phyloP scores from a whole-genome alignment of 2,113 vertebrate genomes.

The Argyrosomus japonicus region DNA sequence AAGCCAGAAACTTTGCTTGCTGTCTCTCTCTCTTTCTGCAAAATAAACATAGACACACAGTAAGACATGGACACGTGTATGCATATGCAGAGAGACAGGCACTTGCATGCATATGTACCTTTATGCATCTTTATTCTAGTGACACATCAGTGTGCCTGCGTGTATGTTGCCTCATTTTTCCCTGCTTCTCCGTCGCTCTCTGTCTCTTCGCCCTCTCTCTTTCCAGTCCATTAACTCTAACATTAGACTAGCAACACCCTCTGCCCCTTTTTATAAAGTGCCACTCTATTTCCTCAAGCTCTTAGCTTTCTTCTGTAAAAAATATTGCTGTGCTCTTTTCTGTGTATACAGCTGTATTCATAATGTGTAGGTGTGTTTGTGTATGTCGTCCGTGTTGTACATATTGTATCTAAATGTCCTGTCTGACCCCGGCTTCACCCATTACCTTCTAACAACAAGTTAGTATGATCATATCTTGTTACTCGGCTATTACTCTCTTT shows the following conservation, averaged over 20 bases:
- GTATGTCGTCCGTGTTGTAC: not conserved
- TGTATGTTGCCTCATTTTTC: slow-evolving; percentile 38
- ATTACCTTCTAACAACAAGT: not conserved
- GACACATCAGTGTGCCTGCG: slow-evolving; percentile 24
- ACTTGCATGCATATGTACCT: not conserved
- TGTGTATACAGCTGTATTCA: not conserved
- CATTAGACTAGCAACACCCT: slow-evolving; percentile 57
- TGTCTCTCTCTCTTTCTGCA: not conserved
- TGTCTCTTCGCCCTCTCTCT: slow-evolving; percentile 15
- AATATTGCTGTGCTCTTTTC: not conserved
- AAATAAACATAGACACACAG: not conserved
- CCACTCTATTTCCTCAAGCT: not conserved
- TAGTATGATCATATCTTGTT: not conserved
- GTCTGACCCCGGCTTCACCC: not conserved
- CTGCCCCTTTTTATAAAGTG: slow-evolving; percentile 55
- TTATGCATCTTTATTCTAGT: slow-evolving; percentile 22
- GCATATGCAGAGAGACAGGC: not conserved
- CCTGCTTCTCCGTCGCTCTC: slow-evolving; percentile 19
- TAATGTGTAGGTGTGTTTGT: not conserved
- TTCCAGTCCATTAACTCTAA: slow-evolving; percentile 68
- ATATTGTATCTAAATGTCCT: not conserved
- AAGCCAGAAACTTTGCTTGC: not conserved
- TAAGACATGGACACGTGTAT: not conserved
- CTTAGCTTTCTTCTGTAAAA: slow-evolving; percentile 4
- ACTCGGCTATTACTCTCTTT: not conserved